Conservation (phyloP, 2,888 invertebrate species). For the Pilophorus perplexus region DNA sequence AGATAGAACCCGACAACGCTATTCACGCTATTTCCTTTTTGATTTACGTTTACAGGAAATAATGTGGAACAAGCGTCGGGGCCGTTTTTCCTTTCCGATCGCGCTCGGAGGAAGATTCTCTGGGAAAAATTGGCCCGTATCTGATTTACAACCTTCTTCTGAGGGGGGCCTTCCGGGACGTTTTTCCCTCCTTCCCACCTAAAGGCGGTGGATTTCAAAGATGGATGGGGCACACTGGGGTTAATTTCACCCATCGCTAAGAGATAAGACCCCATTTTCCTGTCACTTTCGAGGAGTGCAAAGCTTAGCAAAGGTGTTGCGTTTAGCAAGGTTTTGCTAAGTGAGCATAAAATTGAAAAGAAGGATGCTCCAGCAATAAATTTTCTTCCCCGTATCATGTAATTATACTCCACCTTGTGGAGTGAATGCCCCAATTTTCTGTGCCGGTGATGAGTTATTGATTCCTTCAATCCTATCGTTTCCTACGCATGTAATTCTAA, state of each 20-base stretch:
- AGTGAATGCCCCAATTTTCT: no score
- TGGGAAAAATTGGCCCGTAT: conserved; percentile 15
- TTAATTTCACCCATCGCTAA: conserved; percentile 24
- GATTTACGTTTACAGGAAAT: conserved; percentile 28
- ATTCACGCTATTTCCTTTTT: conserved; percentile 35
- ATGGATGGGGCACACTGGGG: conserved; percentile 6
- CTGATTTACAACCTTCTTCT: conserved; percentile 26
- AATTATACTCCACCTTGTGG: no score
- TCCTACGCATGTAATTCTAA: no score
- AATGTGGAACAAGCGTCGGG: conserved; percentile 21
- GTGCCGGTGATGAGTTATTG: no score
- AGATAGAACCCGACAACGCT: conserved; percentile 19
- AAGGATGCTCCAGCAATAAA: no score
- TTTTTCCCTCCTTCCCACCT: no score
- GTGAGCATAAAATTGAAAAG: no score
- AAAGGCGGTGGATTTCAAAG: background rate
- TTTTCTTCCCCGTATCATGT: no score
- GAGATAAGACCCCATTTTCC: conserved; percentile 12
- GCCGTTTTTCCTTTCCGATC: conserved; percentile 26
- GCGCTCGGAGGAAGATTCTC: background rate
- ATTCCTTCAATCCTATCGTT: no score
- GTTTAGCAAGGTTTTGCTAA: no score
- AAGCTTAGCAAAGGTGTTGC: no score
- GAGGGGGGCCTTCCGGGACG: no score
- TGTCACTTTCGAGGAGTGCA: conserved; percentile 1